Percentiles rank a stretch among this genome's conserved stretches.
phyloP scores from a whole-genome alignment of 2,797 vertebrate species.

The Amniataba percoides region DNA sequence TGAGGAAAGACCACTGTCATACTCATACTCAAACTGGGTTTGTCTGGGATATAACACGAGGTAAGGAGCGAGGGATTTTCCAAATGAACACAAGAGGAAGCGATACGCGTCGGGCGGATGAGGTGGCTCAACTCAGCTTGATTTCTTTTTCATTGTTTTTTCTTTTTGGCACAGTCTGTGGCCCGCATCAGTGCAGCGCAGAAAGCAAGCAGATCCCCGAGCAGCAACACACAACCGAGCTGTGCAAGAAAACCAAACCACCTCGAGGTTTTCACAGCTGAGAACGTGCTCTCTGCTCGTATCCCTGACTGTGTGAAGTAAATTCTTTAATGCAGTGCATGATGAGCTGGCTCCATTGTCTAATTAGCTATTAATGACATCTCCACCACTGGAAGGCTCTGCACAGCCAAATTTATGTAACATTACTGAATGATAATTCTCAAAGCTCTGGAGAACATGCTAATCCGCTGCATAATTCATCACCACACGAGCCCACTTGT shows the following conservation, averaged over 20 bases:
- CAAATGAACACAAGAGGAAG: constrained; percentile 37
- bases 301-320: constrained; percentile 42
- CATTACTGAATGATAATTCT: constrained; percentile 63
- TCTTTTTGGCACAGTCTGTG: constrained; percentile 60
- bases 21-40: too few relatives aligned
- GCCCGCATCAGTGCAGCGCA: constrained; percentile 62
- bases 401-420: constrained; percentile 51
- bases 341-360: constrained; percentile 39
- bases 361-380: constrained; percentile 77
- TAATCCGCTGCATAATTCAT: constrained; percentile 74
- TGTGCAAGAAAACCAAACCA: constrained; percentile 2
- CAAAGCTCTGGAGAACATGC: constrained; percentile 64
- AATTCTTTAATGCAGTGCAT: constrained; percentile 32
- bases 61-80: constrained; percentile 11
- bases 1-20: constrained; percentile 16
- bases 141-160: constrained; percentile 22
- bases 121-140: constrained; percentile 51
- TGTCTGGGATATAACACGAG: constrained; percentile 11
- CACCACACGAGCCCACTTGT: constrained; percentile 15
- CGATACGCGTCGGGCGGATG: constrained; percentile 40
- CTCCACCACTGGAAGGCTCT: constrained; percentile 50
- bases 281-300: constrained; percentile 5
- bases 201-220: constrained; percentile 55
- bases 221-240: constrained; percentile 57
- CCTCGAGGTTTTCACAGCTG: constrained; percentile 19